Conservation (phyloP, 2,797 vertebrate genomes). For the Aldrovandia affinis region DNA sequence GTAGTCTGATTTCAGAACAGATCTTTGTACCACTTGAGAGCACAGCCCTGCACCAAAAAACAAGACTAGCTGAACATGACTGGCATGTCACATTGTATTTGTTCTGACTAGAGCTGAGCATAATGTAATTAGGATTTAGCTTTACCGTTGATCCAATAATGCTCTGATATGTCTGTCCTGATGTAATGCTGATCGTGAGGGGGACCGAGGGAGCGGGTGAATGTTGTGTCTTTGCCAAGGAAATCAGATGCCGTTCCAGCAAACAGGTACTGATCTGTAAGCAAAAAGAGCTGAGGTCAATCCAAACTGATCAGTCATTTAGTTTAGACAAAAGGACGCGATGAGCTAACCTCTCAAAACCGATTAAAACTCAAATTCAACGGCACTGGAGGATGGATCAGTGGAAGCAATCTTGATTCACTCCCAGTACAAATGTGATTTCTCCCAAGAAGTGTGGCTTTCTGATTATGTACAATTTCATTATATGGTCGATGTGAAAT, state of each 20-base stretch:
- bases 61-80: not conserved
- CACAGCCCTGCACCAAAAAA: not conserved
- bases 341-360: not conserved
- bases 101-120: not conserved
- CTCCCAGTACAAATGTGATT: not conserved
- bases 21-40: not conserved
- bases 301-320: conserved; percentile 29
- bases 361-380: conserved; percentile 17
- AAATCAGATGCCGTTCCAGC: conserved; percentile 96
- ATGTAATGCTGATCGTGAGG: conserved; percentile 91
- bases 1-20: not conserved
- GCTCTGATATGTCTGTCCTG: conserved; percentile 94
- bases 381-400: conserved; percentile 21
- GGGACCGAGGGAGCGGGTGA: conserved; percentile 92
- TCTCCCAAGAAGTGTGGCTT: not conserved
- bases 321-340: conserved; percentile 8
- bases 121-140: conserved; percentile 28
- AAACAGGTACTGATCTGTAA: conserved; percentile 91
- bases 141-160: conserved; percentile 97
- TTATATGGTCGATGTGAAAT: not conserved
- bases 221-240: conserved; percentile 92
- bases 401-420: conserved; percentile 27
- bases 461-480: not conserved
- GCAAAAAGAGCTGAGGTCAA: conserved; percentile 36
- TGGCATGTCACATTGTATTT: not conserved